phyloP scores from a whole-genome alignment of 2,797 vertebrate species.

The Argentina silus region DNA sequence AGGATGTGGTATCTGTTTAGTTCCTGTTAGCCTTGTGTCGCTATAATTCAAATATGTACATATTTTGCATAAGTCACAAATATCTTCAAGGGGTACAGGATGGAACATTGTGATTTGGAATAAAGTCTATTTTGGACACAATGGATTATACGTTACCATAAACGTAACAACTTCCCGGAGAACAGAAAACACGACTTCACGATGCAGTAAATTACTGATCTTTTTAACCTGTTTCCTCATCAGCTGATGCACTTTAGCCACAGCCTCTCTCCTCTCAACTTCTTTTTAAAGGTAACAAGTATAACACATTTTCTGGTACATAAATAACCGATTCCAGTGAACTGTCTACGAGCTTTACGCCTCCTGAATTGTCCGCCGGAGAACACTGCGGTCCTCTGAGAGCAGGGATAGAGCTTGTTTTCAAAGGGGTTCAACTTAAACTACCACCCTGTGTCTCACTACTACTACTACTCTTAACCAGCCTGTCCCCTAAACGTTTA shows the following conservation, averaged over 20 bases:
- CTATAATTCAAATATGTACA: too few relatives aligned
- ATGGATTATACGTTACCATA: neutral
- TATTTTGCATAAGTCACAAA: too few relatives aligned
- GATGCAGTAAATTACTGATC: neutral
- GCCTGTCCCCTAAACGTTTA: neutral
- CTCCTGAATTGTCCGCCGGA: neutral
- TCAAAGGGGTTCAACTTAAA: neutral
- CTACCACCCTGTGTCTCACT: neutral
- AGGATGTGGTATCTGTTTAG: too few relatives aligned
- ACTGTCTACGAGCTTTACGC: neutral
- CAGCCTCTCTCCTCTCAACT: neutral
- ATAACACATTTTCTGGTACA: conserved; percentile 9
- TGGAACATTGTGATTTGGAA: neutral
- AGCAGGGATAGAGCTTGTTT: neutral
- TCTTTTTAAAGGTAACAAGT: conserved; percentile 26
- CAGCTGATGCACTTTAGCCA: neutral
- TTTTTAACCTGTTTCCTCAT: neutral
- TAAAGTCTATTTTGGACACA: neutral
- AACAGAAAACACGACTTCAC: neutral
- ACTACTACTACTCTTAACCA: neutral
- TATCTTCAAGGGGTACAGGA: too few relatives aligned
- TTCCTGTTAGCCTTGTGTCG: too few relatives aligned
- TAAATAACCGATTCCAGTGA: neutral
- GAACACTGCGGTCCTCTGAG: neutral
- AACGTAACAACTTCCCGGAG: neutral